Evolutionary conservation across 1,140 invertebrate species (phyloP).

Genomic region (Brachionus manjavacas): DNA sequence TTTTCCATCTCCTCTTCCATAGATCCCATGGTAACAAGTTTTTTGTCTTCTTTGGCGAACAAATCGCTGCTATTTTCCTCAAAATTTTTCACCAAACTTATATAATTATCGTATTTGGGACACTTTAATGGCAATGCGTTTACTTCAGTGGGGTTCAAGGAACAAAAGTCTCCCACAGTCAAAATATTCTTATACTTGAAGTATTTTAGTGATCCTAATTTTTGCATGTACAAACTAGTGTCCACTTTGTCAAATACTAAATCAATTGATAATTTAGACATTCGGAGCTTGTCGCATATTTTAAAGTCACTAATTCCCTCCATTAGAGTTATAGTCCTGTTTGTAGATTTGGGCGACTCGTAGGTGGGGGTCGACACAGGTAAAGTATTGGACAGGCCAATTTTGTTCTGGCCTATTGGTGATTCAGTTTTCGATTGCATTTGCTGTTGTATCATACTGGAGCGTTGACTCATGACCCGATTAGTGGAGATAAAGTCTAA

Average conservation of each 20-base stretch:
- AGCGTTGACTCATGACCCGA: slow-evolving; percentile 1
- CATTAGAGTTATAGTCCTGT: neutral
- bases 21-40: neutral
- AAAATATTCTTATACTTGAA: slow-evolving; percentile 23
- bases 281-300: neutral
- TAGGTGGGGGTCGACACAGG: neutral
- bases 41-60: neutral
- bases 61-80: neutral
- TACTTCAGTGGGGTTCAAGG: neutral
- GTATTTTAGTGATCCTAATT: slow-evolving; percentile 7
- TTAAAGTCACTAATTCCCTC: neutral
- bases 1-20: slow-evolving; percentile 25
- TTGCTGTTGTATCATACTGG: slow-evolving; percentile 32
- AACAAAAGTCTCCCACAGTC: slow-evolving; percentile 18
- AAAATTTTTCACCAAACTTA: neutral
- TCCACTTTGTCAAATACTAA: neutral
- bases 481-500: slow-evolving; percentile 29
- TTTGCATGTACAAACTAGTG: slow-evolving; percentile 14
- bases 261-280: neutral
- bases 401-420: neutral
- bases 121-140: neutral
- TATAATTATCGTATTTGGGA: neutral
- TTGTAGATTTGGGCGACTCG: neutral
- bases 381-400: neutral
- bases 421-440: slow-evolving; percentile 28